Evolutionary conservation across 2,888 invertebrate genomes (phyloP), one percentile per base, ranked within the genome.

Genomic region (Alsophila aescularia): DNA sequence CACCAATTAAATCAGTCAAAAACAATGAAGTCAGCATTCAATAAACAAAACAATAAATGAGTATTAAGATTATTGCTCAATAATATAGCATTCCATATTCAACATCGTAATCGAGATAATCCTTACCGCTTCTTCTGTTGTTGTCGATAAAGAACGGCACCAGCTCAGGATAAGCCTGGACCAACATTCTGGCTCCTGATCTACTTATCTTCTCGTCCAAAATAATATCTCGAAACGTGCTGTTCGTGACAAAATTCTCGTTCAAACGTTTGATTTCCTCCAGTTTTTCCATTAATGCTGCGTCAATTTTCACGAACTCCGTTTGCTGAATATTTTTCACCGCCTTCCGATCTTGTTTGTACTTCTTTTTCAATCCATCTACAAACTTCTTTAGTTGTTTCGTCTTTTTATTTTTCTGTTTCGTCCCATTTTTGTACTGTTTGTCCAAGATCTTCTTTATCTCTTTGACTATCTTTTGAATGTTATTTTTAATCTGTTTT

Each of bases 341-440:
- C 0, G 79, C 53, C 18, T 80, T 69, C 1, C 89, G 75, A 24
- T 90, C 88, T 27, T 82, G 73, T 35, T 66, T 80, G 54, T 82
- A 90, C 32, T 81, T 77, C 18, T 71, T 77, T 65, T 89, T 90
- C 62, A 90, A 60, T 2, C 70, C 60, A 41, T 80, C 77, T 14
- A 90, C 72, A 35, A 84, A 90, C 34, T 72, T 83, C 68, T 89
- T 88, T 31, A 90, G 58, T 35, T 83, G 73, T 16, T 73, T 85
- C 0, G 89, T 88, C 67, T 82, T 87, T 49, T 47, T 81, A 66
- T 81, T 84, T 5, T 81, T 73, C 1, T 68, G 63, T 1, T 61
- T 59, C 3, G 88, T 82, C 3, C 79, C 81, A 50, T 90, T 88
- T 39, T 70, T 83, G 43, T 77, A 85, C 0, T 75, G 60, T 32